Conservation (phyloP, 2,797 vertebrate genomes). For the Rhynchotus rufescens region DNA sequence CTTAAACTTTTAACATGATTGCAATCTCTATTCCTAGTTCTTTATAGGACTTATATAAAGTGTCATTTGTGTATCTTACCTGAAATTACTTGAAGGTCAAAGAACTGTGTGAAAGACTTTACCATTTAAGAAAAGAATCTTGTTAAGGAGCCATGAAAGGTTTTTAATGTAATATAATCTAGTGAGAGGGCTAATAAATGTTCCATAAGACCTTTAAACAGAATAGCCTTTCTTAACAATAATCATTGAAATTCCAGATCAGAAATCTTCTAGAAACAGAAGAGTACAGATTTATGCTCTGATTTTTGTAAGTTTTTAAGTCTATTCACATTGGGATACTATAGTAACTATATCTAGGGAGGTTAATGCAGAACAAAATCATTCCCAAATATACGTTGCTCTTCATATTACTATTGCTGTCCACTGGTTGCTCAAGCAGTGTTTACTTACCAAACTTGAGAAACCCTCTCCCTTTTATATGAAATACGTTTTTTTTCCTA, state of each 20-base stretch:
- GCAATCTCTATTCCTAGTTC: background rate
- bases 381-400: background rate
- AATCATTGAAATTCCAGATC: background rate
- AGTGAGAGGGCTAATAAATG: background rate
- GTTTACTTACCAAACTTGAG: background rate
- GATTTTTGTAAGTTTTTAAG: background rate
- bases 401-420: background rate
- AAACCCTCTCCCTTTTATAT: background rate
- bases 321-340: background rate
- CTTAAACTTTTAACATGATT: slow-evolving; percentile 1
- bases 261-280: background rate
- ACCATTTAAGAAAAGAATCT: background rate
- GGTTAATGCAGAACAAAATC: background rate
- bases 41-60: background rate
- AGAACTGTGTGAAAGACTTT: background rate
- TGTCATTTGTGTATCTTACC: background rate
- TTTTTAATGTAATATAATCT: background rate
- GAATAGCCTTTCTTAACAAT: background rate
- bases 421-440: background rate
- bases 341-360: background rate
- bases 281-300: background rate
- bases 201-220: background rate
- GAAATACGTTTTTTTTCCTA: background rate
- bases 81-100: slow-evolving; percentile 44
- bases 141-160: slow-evolving; percentile 1